Conservation (phyloP, 2,888 invertebrate genomes). For the Embidobia sp. region DNA sequence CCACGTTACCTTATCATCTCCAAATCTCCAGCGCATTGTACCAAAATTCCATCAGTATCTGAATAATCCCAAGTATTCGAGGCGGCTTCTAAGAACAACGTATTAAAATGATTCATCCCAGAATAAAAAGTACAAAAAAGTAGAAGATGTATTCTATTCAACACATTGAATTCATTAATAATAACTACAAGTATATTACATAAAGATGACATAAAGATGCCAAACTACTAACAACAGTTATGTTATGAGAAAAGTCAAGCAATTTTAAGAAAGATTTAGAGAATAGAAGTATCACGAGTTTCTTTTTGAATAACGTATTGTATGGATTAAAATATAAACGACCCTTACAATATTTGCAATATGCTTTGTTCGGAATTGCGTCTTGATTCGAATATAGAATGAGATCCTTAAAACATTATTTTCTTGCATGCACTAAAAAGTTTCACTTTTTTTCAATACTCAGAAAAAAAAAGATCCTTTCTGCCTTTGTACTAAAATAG, state of each 20-base stretch:
- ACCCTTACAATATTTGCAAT: too few relatives aligned
- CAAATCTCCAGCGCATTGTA: slow-evolving; percentile 54
- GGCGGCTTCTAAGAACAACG: slow-evolving; percentile 28
- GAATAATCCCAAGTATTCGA: slow-evolving; percentile 49
- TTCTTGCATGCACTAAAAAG: too few relatives aligned
- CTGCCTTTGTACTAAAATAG: too few relatives aligned
- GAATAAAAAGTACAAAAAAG: slow-evolving; percentile 12
- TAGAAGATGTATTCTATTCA: slow-evolving; percentile 23
- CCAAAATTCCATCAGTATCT: slow-evolving; percentile 57
- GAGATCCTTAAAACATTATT: too few relatives aligned
- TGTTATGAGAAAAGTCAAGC: background rate
- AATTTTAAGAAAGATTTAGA: background rate
- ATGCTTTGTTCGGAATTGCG: too few relatives aligned
- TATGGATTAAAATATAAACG: too few relatives aligned
- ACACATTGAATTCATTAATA: slow-evolving; percentile 47
- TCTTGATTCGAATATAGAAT: too few relatives aligned
- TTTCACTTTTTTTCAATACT: too few relatives aligned
- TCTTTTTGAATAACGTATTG: too few relatives aligned
- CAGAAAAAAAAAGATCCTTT: too few relatives aligned
- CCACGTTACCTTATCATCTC: slow-evolving; percentile 53
- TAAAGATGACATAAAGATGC: slow-evolving; percentile 9
- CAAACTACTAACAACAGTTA: slow-evolving; percentile 1
- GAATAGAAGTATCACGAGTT: too few relatives aligned
- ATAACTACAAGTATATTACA: slow-evolving; percentile 37
- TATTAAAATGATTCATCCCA: slow-evolving; percentile 49